A percentile compares a stretch with the other conserved stretches of the same genome.
Evolutionary conservation across 2,888 invertebrate species (phyloP).

Genomic region (Drosophila dives): DNA sequence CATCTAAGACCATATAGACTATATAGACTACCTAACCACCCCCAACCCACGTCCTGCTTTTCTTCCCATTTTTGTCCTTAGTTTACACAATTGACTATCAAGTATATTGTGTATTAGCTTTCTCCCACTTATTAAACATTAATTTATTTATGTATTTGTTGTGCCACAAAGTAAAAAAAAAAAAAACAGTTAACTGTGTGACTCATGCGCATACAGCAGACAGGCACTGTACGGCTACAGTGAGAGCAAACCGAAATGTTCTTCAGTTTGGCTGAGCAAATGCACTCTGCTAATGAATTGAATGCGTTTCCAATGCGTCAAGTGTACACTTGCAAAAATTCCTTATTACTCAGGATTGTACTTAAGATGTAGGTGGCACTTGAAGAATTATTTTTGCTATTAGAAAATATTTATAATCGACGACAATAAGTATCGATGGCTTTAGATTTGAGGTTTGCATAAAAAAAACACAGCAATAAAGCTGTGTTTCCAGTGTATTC

Average conservation of each 20-base stretch:
- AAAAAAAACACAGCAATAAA: background rate
- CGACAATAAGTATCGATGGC: background rate
- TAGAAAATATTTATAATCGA: background rate
- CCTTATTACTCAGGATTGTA: background rate
- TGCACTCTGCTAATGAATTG: conserved; percentile 78
- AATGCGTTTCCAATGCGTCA: conserved; percentile 55
- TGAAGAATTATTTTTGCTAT: background rate
- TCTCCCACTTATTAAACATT: conserved; percentile 19
- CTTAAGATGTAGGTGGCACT: background rate
- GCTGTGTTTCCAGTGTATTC: conserved; percentile 8
- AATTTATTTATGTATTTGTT: conserved; percentile 41
- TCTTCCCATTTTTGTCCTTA: background rate
- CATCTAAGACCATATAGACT: background rate
- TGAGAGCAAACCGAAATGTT: conserved; percentile 27
- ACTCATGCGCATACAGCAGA: conserved; percentile 39
- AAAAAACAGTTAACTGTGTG: conserved; percentile 39
- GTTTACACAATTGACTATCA: background rate
- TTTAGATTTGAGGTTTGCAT: background rate
- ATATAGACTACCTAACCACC: background rate
- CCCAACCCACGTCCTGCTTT: background rate
- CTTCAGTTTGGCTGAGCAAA: conserved; percentile 62
- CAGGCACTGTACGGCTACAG: conserved; percentile 32
- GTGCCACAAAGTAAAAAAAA: background rate
- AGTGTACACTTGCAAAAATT: conserved; percentile 34
- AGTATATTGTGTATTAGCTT: background rate